These are phyloP conservation scores for Athripsodes cinereus DNA, from an alignment of 2,888 invertebrate species.

Conservation along the genomic window DNA sequence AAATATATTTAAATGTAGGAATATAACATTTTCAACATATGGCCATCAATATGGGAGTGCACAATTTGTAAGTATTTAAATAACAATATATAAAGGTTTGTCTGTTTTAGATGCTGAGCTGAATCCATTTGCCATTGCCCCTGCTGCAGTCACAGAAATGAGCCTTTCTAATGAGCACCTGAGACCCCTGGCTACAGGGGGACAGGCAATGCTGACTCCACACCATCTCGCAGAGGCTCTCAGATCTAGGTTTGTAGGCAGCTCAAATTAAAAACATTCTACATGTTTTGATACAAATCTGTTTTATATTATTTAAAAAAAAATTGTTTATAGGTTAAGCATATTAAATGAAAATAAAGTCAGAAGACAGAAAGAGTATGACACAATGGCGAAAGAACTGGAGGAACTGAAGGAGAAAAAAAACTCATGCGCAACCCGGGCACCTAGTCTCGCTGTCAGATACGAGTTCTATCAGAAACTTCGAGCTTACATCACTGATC, in stretches of 20 bases:
- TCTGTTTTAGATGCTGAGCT: slow-evolving; percentile 32
- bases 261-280: no score
- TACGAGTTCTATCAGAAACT: slow-evolving; percentile 94
- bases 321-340: slow-evolving; percentile 3
- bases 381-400: slow-evolving; percentile 43
- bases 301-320: no score
- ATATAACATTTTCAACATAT: no score
- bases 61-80: no score
- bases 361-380: slow-evolving; percentile 39
- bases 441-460: slow-evolving; percentile 63
- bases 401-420: slow-evolving; percentile 39
- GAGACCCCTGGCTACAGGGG: slow-evolving; percentile 35
- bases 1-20: no score
- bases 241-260: slow-evolving; percentile 32
- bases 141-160: slow-evolving; percentile 26
- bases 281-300: no score
- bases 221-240: slow-evolving; percentile 35
- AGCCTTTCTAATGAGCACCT: slow-evolving; percentile 37
- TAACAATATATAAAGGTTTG: background rate
- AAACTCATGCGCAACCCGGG: slow-evolving; percentile 45
- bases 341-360: slow-evolving; percentile 16
- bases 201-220: slow-evolving; percentile 32
- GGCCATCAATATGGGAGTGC: no score
- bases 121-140: slow-evolving; percentile 37
- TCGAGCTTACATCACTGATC: slow-evolving; percentile 90